Conservation (phyloP, 2,113 vertebrate species). For the Scomber scombrus region DNA sequence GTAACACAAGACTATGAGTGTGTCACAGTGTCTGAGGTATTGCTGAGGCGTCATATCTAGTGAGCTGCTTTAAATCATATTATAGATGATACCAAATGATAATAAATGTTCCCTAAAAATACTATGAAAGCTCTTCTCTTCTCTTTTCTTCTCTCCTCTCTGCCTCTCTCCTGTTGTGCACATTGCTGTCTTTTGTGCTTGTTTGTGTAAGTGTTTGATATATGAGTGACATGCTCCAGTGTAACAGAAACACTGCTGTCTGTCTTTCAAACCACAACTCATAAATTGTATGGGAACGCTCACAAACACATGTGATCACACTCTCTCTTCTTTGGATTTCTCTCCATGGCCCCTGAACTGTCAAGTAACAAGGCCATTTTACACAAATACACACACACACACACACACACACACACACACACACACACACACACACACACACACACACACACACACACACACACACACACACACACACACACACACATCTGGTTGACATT, state of each 20-base stretch:
- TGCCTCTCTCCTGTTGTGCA: not conserved
- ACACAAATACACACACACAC: conserved; percentile 34
- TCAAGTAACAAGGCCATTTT: conserved; percentile 51
- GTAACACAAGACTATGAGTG: conserved; percentile 51
- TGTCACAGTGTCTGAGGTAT: conserved; percentile 57
- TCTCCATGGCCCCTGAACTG: conserved; percentile 50
- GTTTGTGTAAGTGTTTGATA: conserved; percentile 20
- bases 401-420: conserved; percentile 11
- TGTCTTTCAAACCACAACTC: conserved; percentile 47
- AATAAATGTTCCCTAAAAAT: too few relatives aligned
- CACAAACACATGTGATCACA: conserved; percentile 34
- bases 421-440: conserved; percentile 2
- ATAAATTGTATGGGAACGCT: conserved; percentile 44
- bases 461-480: conserved; percentile 16
- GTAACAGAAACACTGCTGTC: conserved; percentile 32
- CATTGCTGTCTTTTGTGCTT: not conserved
- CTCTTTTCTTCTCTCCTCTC: not conserved
- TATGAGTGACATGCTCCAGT: conserved; percentile 20
- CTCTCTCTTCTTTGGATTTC: conserved; percentile 29
- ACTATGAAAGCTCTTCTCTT: not conserved
- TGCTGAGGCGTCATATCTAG: conserved; percentile 46
- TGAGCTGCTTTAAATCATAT: conserved; percentile 63
- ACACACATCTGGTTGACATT: conserved; percentile 65
- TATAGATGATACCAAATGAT: conserved; percentile 40
- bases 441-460: conserved; percentile 13